Conservation (phyloP, 2,113 vertebrate species). For the Marcusenius ussheri region DNA sequence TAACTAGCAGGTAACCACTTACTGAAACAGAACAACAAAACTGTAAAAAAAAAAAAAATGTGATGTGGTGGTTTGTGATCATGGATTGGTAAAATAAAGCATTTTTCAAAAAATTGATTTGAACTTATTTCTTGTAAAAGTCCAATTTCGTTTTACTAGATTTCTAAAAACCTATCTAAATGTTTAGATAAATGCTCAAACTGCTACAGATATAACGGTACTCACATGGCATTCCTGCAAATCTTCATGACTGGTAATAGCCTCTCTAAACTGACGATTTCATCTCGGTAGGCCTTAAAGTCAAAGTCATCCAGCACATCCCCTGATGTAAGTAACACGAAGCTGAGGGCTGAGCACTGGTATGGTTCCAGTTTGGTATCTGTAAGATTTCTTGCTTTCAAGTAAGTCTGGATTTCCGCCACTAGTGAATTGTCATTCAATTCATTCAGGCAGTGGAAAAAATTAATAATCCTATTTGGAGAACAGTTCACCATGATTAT, state of each 20-base stretch:
- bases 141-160: no score
- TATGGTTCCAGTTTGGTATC: neutral
- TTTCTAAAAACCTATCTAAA: no score
- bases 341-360: neutral
- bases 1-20: no score
- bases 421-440: neutral
- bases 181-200: neutral
- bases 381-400: neutral
- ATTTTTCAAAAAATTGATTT: no score
- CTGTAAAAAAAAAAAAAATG: no score
- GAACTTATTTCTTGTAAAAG: no score
- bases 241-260: neutral
- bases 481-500: rapidly evolving
- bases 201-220: neutral
- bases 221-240: neutral
- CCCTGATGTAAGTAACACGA: neutral
- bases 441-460: neutral
- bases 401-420: neutral
- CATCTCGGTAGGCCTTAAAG: neutral
- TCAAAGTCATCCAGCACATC: constrained; percentile 4
- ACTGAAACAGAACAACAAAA: no score
- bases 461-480: neutral
- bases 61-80: no score
- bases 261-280: neutral
- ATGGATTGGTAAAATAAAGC: no score